Base-by-base conservation (phyloP, 2,797 vertebrate species). In the Scolopax bukidnonensis region DNA sequence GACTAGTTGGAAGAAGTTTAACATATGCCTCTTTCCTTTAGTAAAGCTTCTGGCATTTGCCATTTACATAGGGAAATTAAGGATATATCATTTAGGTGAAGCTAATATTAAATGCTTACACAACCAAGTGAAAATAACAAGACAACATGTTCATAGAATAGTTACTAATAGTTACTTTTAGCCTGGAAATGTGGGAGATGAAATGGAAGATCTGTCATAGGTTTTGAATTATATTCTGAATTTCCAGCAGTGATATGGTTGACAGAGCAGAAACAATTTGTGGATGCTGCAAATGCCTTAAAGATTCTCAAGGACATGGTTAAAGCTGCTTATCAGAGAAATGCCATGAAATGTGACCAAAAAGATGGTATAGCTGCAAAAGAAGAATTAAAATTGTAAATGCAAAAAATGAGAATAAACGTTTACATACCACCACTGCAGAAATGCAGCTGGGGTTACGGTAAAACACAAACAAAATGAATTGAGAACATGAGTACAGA, bases 141-240 rank as follows among this genome's bases (percentile, higher is more conserved):
- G 25, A 40, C 15, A 75, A 30, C 14, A 40, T 9, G 13, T 85
- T 91, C 27, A 40, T 23, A 47, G 30, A 50, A 64, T 16, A 57
- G 32, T 65, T 71, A 81, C 78, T 68, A 84, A 69, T 64, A 86
- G 65, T 54, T 88, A 33, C 40, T 88, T 87, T 88, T 51, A 92
- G 36, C 13, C 51, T 92, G 51, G 33, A 79, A 75, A 81, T 4
- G 16, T 50, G 27, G 40, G 21, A 89, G 28, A 67, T 38, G 16
- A 92, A 79, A 65, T 11, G 19, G 77, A 40, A 76, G 25, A 82
- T 48, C 13, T 92, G 56, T 74, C 77, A 67, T 7, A 48, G 1
- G n/a, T 67, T 91, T 95, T 93, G 67, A 94, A 89, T 82, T 89
- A 84, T 40, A 75, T 70, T 93, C 64, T 73, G 65, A 63, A 78